Evolutionary conservation across 2,113 vertebrate species (phyloP).

Genomic region (Jaculus jaculus): DNA sequence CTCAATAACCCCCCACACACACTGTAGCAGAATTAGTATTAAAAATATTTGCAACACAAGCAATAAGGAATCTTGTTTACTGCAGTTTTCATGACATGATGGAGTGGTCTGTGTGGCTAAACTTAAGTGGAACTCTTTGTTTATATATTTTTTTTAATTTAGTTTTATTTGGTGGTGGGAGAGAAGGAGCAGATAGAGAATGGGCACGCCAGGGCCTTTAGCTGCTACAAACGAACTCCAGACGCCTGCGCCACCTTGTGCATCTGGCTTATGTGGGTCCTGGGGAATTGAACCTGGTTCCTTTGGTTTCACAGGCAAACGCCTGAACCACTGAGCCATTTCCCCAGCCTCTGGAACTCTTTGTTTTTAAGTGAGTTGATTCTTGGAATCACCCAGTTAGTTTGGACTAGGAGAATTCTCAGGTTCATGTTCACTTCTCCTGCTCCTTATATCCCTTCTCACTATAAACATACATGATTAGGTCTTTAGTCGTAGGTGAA

Average conservation of each 20-base stretch:
- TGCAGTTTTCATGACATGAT: not conserved
- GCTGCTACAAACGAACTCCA: no score
- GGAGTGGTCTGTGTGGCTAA: not conserved
- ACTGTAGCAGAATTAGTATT: constrained; percentile 1
- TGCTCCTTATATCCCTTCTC: not conserved
- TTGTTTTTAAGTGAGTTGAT: not conserved
- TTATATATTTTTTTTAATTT: no score
- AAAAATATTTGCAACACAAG: not conserved
- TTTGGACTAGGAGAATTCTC: not conserved
- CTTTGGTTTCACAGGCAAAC: no score
- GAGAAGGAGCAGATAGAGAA: no score
- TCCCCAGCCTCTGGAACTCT: no score
- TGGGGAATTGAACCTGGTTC: no score
- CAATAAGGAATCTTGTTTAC: not conserved
- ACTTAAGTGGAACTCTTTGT: not conserved
- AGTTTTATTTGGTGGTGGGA: no score
- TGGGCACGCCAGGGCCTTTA: no score
- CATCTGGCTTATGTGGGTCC: no score
- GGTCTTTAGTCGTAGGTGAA: not conserved
- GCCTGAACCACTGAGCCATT: no score
- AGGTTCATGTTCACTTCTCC: not conserved
- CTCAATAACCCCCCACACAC: not conserved
- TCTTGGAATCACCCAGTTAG: not conserved
- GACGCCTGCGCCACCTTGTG: no score
- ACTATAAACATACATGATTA: not conserved